Conservation (phyloP, 2,113 vertebrate genomes). For the Trematocara stigmaticum region DNA sequence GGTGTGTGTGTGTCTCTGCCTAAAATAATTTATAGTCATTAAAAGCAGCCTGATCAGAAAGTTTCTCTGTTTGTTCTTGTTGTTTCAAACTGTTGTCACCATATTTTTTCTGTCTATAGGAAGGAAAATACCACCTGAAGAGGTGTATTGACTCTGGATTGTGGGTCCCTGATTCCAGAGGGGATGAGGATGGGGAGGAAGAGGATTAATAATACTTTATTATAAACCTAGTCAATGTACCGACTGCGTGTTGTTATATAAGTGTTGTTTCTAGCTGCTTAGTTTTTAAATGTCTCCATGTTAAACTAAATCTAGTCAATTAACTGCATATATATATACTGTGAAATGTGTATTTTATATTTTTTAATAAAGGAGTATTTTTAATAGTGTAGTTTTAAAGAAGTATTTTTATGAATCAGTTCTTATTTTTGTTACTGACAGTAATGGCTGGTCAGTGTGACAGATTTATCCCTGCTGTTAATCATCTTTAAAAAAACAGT, state of each 20-base stretch:
- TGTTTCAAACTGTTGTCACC: neutral
- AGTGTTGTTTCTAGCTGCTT: neutral
- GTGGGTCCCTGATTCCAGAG: constrained; percentile 80
- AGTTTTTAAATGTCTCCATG: neutral
- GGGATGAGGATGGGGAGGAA: neutral
- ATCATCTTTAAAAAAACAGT: neutral
- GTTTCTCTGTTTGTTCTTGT: neutral
- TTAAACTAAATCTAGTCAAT: neutral
- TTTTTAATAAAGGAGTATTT: neutral
- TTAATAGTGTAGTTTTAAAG: neutral
- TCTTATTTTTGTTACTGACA: neutral
- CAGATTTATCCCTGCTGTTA: neutral
- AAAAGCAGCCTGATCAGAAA: neutral
- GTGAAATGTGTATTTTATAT: neutral
- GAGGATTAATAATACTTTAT: constrained; percentile 15
- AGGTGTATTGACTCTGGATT: constrained; percentile 83
- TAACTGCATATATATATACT: neutral
- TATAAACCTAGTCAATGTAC: neutral
- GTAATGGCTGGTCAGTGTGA: neutral
- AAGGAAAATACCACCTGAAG: constrained; percentile 78
- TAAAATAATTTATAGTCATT: neutral
- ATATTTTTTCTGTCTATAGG: constrained; percentile 51
- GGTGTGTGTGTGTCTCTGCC: constrained; percentile 59
- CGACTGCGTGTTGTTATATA: too few relatives aligned
- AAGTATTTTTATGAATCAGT: neutral